Percentiles rank a stretch among this genome's conserved stretches.
Conservation (phyloP, 2,888 invertebrate genomes). For the Drosophila ustulata region DNA sequence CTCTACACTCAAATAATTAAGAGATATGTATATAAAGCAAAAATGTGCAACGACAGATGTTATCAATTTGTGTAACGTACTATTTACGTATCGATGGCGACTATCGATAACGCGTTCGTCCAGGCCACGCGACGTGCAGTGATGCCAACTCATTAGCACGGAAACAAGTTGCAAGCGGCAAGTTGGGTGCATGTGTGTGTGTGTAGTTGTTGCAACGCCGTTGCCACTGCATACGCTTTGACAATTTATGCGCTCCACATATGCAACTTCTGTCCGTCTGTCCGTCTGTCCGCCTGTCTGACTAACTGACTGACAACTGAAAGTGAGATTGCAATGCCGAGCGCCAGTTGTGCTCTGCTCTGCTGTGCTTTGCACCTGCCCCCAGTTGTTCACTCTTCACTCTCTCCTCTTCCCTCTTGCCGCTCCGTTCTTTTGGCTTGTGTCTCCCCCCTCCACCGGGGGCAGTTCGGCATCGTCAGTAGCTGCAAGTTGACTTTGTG, state of each 20-base stretch:
- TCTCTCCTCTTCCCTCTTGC: background rate
- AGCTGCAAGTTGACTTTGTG: constrained; percentile 52
- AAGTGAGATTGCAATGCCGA: constrained; percentile 64
- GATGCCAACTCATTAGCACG: constrained; percentile 34
- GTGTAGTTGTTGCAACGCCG: background rate
- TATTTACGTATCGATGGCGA: background rate
- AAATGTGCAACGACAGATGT: no score
- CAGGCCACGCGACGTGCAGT: background rate
- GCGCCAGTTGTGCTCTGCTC: constrained; percentile 48
- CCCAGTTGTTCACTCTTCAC: background rate
- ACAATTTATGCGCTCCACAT: constrained; percentile 61
- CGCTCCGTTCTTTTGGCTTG: background rate
- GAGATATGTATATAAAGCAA: no score
- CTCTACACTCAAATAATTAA: no score
- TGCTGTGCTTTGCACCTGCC: constrained; percentile 33
- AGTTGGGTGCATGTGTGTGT: constrained; percentile 17
- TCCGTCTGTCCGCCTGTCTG: background rate
- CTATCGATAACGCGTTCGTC: background rate
- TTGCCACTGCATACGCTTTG: constrained; percentile 34
- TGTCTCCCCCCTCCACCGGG: constrained; percentile 9
- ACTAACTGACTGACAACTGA: constrained; percentile 51
- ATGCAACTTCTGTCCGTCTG: constrained; percentile 29
- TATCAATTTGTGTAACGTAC: no score
- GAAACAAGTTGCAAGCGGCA: constrained; percentile 30
- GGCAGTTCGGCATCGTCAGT: constrained; percentile 30